Conservation (phyloP, 2,888 invertebrate species). For the Epirrhoe alternata region DNA sequence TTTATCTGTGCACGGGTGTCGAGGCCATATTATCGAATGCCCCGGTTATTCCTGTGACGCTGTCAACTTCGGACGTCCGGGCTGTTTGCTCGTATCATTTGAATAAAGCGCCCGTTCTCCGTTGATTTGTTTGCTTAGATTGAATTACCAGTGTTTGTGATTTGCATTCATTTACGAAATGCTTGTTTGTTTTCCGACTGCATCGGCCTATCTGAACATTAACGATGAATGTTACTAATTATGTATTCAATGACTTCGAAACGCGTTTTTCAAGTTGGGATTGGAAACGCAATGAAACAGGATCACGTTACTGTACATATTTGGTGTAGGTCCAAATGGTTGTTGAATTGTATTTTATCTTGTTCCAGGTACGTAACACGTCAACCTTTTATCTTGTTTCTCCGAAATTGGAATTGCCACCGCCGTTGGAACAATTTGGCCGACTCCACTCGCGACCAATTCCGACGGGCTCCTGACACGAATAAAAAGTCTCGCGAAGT, state of each 20-base stretch:
- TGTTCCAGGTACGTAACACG: conserved; percentile 65
- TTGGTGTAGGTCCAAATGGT: conserved; percentile 6
- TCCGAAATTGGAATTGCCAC: conserved; percentile 45
- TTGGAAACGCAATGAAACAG: background rate
- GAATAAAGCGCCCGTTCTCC: conserved; percentile 53
- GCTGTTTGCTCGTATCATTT: conserved; percentile 60
- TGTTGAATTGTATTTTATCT: conserved; percentile 42
- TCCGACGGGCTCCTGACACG: conserved; percentile 54
- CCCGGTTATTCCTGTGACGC: conserved; percentile 40
- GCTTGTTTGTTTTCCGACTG: conserved; percentile 14
- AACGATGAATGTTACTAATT: background rate
- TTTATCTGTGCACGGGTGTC: conserved; percentile 20
- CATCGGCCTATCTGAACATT: background rate
- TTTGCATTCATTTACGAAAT: conserved; percentile 23
- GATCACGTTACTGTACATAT: too few relatives aligned
- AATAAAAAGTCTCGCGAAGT: conserved; percentile 71
- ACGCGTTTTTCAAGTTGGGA: background rate
- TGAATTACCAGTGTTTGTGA: conserved; percentile 45
- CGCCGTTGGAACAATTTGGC: conserved; percentile 59
- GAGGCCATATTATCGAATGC: conserved; percentile 36
- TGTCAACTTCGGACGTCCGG: conserved; percentile 48
- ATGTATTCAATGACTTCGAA: background rate
- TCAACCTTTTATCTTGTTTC: conserved; percentile 36
- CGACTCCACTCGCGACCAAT: conserved; percentile 57
- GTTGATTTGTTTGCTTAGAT: conserved; percentile 61